phyloP scores from a whole-genome alignment of 1,140 invertebrate species.

The Delia radicum region DNA sequence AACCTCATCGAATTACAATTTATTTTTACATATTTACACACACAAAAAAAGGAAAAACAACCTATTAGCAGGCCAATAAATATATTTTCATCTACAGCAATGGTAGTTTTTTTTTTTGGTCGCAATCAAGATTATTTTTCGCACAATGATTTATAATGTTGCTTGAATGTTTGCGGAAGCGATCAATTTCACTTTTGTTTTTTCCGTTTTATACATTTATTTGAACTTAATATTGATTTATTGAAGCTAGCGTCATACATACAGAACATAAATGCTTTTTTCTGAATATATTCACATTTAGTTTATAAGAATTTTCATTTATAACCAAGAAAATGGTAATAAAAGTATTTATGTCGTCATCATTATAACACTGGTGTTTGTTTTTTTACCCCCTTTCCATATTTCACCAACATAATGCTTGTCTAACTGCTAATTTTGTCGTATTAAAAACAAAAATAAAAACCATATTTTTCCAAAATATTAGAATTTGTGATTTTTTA shows the following conservation, averaged over 20 bases:
- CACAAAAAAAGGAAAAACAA: neutral
- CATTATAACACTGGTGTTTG: too few relatives aligned
- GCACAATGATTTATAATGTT: neutral
- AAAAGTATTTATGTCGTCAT: too few relatives aligned
- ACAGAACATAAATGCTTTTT: neutral
- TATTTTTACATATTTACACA: neutral
- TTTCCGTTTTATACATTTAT: neutral
- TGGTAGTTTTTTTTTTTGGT: too few relatives aligned
- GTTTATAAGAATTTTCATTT: too few relatives aligned
- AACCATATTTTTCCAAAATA: neutral
- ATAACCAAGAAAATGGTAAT: too few relatives aligned
- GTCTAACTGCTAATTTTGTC: neutral
- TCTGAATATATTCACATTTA: too few relatives aligned
- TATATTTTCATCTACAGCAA: neutral
- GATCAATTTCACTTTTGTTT: neutral
- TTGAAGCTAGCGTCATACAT: neutral
- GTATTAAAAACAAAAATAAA: neutral
- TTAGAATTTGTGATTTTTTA: slow-evolving; percentile 7
- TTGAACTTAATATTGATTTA: neutral
- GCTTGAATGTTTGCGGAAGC: neutral
- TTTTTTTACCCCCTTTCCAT: neutral
- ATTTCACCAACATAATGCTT: neutral
- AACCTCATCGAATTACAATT: neutral
- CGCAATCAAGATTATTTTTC: neutral
- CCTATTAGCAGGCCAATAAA: neutral